Percentiles rank a stretch among this genome's conserved stretches.
phyloP scores from a whole-genome alignment of 2,797 vertebrate genomes.

The Gymnocypris eckloni region DNA sequence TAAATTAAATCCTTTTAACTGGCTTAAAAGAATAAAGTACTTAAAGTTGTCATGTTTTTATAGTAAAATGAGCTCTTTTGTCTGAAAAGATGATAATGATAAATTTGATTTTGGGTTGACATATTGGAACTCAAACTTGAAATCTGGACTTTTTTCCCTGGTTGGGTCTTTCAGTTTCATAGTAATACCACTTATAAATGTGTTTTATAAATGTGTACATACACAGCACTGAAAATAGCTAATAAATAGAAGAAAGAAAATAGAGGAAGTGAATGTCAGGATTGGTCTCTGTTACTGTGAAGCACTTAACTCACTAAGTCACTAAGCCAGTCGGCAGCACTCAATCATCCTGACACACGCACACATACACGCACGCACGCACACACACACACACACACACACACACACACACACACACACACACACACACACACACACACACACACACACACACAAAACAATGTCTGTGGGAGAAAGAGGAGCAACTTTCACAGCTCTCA shows the following conservation, averaged over 20 bases:
- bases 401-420: not conserved
- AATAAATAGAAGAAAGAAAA: too few species aligned
- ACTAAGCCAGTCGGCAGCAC: constrained; percentile 7
- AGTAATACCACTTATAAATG: too few species aligned
- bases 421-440: not conserved
- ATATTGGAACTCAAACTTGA: not conserved
- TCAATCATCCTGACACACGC: constrained; percentile 39
- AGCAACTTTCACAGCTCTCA: not conserved
- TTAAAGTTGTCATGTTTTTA: not conserved
- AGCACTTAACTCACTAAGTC: constrained; percentile 19
- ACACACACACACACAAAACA: not conserved
- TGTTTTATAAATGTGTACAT: too few species aligned
- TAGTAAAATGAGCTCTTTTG: not conserved
- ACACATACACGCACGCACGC: not conserved
- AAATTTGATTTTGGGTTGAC: not conserved
- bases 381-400: not conserved
- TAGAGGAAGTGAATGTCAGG: constrained; percentile 7
- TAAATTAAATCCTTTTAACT: not conserved
- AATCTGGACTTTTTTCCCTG: not conserved
- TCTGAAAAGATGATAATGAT: not conserved
- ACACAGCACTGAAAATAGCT: not conserved
- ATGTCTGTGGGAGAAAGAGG: not conserved
- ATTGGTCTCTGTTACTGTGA: constrained; percentile 41
- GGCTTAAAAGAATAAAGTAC: not conserved
- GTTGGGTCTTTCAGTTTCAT: not conserved